Evolutionary conservation across 2,797 vertebrate genomes (phyloP), one percentile per base, ranked within the genome.

Genomic region (Pagetopsis macropterus): DNA sequence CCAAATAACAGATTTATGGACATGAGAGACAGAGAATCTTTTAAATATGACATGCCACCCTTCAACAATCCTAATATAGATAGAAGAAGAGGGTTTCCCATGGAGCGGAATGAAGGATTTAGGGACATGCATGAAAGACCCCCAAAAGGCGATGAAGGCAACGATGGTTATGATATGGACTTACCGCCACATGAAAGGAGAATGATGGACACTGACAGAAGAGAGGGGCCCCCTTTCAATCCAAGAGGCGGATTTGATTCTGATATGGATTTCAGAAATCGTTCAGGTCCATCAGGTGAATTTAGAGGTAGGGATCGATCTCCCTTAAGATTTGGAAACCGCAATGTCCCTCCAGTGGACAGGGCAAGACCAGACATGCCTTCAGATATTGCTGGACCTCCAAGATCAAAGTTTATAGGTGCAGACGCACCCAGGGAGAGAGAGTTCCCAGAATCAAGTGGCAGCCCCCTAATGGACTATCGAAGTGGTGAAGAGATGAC

Each of bases 221-320:
- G 92, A 81, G 91, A 87, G 63, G 88, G 90, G 2, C 83, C 86
- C 9, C 87, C 92, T 71, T 84, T 92, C 57, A 92, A 91, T 81
- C 82, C 88, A 37, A 94, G 95, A 88, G 93, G 91, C 43, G 90
- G 89, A 69, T 95, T 96, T 91, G 89, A 94, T 46, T 94, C 94
- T 0, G 95, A 96, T 76, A 88, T 95, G 91, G 96, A 97, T 85
- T 96, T 98, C 72, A 95, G 97, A 88, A 96, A 94, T 86, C 95
- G 95, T 51, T 94, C 95, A 23, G 95, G 92, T 62, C 92, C 95
- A 52, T 72, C 94, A 1, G 62, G 91, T 78, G 96, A 98, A 70
- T 96, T 96, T 79, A 94, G 93, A 86, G 94, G 89, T 59, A 94
- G 96, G 73, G 96, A 96, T 16, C 90, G 94, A 78, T 96, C 96